phyloP scores from a whole-genome alignment of 2,113 vertebrate genomes.

The Lynx canadensis region DNA sequence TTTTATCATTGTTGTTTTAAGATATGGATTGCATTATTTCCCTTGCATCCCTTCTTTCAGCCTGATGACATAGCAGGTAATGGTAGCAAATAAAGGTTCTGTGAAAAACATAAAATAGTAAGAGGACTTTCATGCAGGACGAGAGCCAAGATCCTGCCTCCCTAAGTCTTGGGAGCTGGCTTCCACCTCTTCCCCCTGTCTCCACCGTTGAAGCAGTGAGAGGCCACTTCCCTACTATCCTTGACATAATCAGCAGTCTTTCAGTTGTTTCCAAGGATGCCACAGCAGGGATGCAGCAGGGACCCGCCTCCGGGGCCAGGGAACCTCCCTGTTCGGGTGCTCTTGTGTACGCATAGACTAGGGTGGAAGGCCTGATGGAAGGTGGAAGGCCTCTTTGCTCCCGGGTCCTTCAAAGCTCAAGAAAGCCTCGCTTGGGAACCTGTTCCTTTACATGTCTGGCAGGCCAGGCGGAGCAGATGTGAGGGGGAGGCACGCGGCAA shows the following conservation, averaged over 20 bases:
- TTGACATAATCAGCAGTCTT: not conserved
- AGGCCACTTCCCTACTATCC: not conserved
- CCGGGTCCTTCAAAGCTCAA: not conserved
- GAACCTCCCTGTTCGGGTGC: not conserved
- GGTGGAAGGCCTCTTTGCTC: too few relatives aligned
- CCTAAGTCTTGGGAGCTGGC: too few relatives aligned
- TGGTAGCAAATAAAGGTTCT: not conserved
- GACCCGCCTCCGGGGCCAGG: not conserved
- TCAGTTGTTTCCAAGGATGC: not conserved
- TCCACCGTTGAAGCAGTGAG: not conserved
- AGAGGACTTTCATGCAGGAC: not conserved
- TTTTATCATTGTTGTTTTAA: slow-evolving; percentile 13
- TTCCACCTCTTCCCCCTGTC: not conserved
- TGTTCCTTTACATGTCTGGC: not conserved
- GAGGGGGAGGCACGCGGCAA: rapidly evolving
- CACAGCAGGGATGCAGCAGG: too few relatives aligned
- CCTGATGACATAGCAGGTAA: slow-evolving; percentile 9
- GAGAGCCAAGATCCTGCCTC: not conserved
- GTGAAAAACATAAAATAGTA: not conserved
- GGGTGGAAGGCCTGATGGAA: not conserved
- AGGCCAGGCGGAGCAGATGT: not conserved
- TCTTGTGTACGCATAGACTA: not conserved
- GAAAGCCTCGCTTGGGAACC: not conserved
- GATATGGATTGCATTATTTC: not conserved
- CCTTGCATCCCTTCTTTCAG: not conserved